Conservation (phyloP, 2,797 vertebrate genomes). For the Gymnoscopelus braueri region DNA sequence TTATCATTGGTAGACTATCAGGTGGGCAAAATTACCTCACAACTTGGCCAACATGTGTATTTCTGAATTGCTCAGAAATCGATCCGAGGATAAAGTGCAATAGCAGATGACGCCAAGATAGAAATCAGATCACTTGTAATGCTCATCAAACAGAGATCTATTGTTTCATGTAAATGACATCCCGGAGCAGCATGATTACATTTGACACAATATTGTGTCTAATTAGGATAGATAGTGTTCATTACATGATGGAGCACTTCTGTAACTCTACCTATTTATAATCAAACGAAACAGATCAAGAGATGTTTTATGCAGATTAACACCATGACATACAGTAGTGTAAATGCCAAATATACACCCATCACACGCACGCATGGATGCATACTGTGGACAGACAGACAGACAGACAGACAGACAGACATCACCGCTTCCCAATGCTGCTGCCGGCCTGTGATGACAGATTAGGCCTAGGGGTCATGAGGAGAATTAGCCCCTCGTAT, state of each 20-base stretch:
- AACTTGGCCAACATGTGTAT: conserved; percentile 18
- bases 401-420: conserved; percentile 5
- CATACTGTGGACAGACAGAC: background rate
- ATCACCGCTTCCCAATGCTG: conserved; percentile 38
- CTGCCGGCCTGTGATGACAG: conserved; percentile 33
- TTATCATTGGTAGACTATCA: conserved; percentile 65
- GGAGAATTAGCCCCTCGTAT: conserved; percentile 51
- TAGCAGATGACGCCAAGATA: conserved; percentile 24
- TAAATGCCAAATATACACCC: background rate
- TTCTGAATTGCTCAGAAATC: conserved; percentile 20
- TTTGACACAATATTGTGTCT: conserved; percentile 24
- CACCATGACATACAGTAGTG: background rate
- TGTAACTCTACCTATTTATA: conserved; percentile 3
- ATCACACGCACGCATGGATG: background rate
- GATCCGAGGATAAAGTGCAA: conserved; percentile 34
- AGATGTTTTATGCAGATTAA: background rate
- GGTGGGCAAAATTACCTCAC: conserved; percentile 40
- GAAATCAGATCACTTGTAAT: conserved; percentile 40
- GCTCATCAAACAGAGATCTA: conserved; percentile 33
- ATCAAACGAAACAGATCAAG: background rate
- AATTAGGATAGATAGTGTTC: conserved; percentile 17
- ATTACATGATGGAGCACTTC: background rate
- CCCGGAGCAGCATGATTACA: conserved; percentile 47
- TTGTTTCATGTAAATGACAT: conserved; percentile 55
- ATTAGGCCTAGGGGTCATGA: conserved; percentile 45